Base-by-base conservation (phyloP, 2,888 invertebrate species). In the Crioceris asparagi region DNA sequence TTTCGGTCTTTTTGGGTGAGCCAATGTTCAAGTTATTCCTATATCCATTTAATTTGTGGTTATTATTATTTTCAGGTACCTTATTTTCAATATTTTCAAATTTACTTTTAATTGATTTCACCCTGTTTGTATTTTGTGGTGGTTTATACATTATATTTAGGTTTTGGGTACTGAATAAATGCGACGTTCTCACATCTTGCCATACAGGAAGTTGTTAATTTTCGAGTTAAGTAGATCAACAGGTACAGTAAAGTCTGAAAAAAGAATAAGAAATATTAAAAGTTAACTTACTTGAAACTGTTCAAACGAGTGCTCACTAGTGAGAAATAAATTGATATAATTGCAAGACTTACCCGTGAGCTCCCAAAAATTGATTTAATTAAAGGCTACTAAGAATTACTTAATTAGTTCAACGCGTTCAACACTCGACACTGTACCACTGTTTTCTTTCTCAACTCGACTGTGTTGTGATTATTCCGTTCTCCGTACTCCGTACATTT, bases 71-170 rank as follows among this genome's bases (percentile, higher is more conserved):
- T 33, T 49, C 38, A 11, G 35, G 37, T 21, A 39, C 26, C 23
- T 40, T 44, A 39, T 50, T 52, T 43, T 58, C 55, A 40, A 55
- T 55, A 44, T 56, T 60, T 52, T 78, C 78, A 53, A 78, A 78
- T 62, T 72, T 74, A 60, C 67, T 75, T 56, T 73, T 76, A 44
- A 78, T 77, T 33, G 71, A 70, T 66, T 74, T 76, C 29, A 78
- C 78, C 64, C 75, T 53, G 41, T 64, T 64, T 19, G 51, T 46
- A 45, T 63, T 63, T 46, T 59, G 59, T 31, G 63, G 63, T 34
- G 63, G 61, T 51, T 51, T 59, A 48, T 64, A 64, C 64, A 64
- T 64, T 39, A 42, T 42, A 32, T 41, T 27, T 31, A 14, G n/a
- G 23, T 11, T 41, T 27, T 31, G 14, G n/a, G 23, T 11, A 25